Percentiles rank a stretch among this genome's conserved stretches.
Conservation (phyloP, 2,797 vertebrate species). For the Pseudopleuronectes americanus region DNA sequence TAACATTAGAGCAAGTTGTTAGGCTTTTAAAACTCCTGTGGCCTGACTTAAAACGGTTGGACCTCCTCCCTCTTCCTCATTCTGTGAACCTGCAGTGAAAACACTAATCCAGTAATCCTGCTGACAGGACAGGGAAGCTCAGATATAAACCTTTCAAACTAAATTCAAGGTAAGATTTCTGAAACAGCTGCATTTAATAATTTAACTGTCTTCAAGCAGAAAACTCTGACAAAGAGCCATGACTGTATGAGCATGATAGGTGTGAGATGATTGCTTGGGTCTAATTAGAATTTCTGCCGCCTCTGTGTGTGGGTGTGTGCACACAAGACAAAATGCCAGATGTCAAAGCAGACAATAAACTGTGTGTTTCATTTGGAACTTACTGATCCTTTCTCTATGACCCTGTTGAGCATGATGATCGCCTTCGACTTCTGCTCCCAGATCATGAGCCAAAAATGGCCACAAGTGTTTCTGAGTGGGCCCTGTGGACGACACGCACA, state of each 20-base stretch:
- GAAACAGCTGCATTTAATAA: not conserved
- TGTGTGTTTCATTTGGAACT: constrained; percentile 63
- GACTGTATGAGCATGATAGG: not conserved
- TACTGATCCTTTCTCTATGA: constrained; percentile 98
- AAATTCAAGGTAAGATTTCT: not conserved
- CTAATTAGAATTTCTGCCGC: not conserved
- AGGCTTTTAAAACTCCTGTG: too few relatives aligned
- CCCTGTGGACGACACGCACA: constrained; percentile 83
- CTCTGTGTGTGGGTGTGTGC: constrained; percentile 18
- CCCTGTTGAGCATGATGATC: constrained; percentile 98
- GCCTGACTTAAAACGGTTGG: too few relatives aligned
- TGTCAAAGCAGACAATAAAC: constrained; percentile 22
- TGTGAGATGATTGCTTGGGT: not conserved
- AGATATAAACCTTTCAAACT: not conserved
- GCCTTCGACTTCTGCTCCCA: constrained; percentile 98
- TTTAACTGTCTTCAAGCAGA: constrained; percentile 11
- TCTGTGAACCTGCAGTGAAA: constrained; percentile 33
- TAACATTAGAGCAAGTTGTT: too few relatives aligned
- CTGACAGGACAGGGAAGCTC: constrained; percentile 5
- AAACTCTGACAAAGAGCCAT: not conserved
- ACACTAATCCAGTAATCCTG: constrained; percentile 46
- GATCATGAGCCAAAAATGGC: constrained; percentile 99
- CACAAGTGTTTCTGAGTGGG: constrained; percentile 95
- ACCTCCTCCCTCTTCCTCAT: constrained; percentile 14
- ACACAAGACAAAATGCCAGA: constrained; percentile 10